These are phyloP conservation scores for Tragelaphus eurycerus DNA, from an alignment of 2,797 vertebrate genomes.

Conservation along the genomic window DNA sequence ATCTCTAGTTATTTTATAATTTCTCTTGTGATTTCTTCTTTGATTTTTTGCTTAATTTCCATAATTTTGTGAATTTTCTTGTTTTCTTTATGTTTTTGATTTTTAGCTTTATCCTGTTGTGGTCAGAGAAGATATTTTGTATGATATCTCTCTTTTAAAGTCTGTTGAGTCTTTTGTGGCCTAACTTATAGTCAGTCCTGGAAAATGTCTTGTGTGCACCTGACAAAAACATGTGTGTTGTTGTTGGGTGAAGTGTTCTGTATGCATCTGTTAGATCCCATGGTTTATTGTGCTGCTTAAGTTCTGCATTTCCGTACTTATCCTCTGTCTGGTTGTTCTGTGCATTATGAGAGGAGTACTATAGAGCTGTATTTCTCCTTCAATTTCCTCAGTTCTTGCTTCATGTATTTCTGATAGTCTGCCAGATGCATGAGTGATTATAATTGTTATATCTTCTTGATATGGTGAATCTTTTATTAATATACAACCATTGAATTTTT, in stretches of 20 bases:
- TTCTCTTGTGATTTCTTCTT: not conserved
- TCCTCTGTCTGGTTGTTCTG: not conserved
- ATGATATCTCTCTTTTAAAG: not conserved
- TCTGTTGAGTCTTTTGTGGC: not conserved
- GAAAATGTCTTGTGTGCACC: not conserved
- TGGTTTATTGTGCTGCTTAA: not conserved
- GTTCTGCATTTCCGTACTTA: not conserved
- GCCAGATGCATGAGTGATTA: not conserved
- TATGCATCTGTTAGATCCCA: not conserved
- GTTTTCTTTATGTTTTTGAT: not conserved
- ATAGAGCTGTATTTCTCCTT: not conserved
- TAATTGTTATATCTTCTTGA: not conserved
- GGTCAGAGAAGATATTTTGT: not conserved
- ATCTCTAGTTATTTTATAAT: not conserved
- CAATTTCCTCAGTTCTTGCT: not conserved
- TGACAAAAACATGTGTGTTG: not conserved
- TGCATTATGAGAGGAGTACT: not conserved
- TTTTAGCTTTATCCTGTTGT: not conserved
- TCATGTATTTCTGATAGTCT: not conserved
- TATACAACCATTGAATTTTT: not conserved
- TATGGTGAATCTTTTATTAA: not conserved
- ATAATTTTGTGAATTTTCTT: not conserved
- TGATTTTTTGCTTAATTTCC: not conserved
- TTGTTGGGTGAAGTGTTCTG: not conserved
- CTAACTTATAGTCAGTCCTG: not conserved